Percentiles rank a stretch among this genome's conserved stretches.
Conservation (phyloP, 37 sponge, comb jelly and placozoan genomes). For the Theonella swinhoei region DNA sequence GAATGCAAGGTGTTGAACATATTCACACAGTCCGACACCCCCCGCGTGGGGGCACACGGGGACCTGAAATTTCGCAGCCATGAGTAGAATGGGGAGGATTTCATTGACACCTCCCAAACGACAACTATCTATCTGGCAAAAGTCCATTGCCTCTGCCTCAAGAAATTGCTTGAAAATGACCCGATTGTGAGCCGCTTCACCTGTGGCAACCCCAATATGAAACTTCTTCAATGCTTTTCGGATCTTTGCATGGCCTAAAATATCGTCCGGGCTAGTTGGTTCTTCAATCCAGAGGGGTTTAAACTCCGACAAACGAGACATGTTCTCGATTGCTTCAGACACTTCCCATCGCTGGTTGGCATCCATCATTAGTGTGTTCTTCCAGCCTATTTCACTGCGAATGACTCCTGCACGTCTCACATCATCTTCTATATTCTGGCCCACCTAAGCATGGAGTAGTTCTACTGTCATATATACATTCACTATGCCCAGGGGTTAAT, state of each 20-base stretch:
- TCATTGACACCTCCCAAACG: constrained; percentile 88
- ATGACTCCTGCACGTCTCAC: constrained; percentile 63
- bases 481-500: no score
- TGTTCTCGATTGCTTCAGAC: constrained; percentile 61
- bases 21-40: constrained; percentile 92
- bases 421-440: constrained; percentile 71
- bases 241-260: constrained; percentile 82
- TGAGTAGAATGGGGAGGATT: constrained; percentile 71
- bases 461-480: no score
- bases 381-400: constrained; percentile 73
- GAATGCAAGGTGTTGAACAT: constrained; percentile 76
- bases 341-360: constrained; percentile 91
- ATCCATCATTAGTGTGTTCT: constrained; percentile 78
- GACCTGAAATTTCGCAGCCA: constrained; percentile 82
- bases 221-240: constrained; percentile 39
- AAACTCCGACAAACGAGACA: constrained; percentile 71
- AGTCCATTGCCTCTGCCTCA: constrained; percentile 79
- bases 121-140: constrained; percentile 91
- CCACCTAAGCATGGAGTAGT: no score
- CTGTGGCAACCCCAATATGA: constrained; percentile 84
- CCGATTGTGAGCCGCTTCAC: constrained; percentile 81
- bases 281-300: constrained; percentile 92
- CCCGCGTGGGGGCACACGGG: constrained; percentile 96
- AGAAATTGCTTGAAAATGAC: constrained; percentile 97
- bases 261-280: constrained; percentile 90